Evolutionary conservation across 2,888 invertebrate genomes (phyloP).

Genomic region (Drosophila meridionalis): DNA sequence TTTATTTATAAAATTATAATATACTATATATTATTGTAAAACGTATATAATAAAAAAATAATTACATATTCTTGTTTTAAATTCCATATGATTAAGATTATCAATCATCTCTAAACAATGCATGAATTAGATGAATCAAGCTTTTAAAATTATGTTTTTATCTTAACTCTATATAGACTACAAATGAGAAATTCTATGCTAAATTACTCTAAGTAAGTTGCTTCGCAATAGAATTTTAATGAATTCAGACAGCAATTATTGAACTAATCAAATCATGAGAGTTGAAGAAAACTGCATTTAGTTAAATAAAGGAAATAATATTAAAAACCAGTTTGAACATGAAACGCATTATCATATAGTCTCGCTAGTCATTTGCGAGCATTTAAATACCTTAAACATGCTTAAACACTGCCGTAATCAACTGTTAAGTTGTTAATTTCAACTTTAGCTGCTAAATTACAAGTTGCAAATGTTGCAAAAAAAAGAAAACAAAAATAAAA

Average conservation of each 20-base stretch:
- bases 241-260: background rate
- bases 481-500: background rate
- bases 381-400: slow-evolving; percentile 14
- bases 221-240: background rate
- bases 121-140: background rate
- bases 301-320: slow-evolving; percentile 7
- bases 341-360: slow-evolving; percentile 19
- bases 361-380: slow-evolving; percentile 10
- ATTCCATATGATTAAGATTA: background rate
- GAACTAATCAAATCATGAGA: background rate
- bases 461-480: slow-evolving; percentile 32
- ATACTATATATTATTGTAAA: background rate
- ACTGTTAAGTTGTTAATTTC: slow-evolving; percentile 16
- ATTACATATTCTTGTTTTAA: background rate
- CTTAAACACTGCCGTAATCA: slow-evolving; percentile 38
- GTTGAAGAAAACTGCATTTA: slow-evolving; percentile 1
- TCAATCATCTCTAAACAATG: background rate
- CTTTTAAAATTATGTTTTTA: too few relatives aligned
- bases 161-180: background rate
- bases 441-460: slow-evolving; percentile 23
- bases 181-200: too few relatives aligned
- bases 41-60: background rate
- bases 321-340: background rate
- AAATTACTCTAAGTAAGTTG: background rate
- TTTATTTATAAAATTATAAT: background rate